These are phyloP conservation scores for Atractosteus spatula DNA, from an alignment of 2,113 vertebrate genomes.

Conservation along the genomic window DNA sequence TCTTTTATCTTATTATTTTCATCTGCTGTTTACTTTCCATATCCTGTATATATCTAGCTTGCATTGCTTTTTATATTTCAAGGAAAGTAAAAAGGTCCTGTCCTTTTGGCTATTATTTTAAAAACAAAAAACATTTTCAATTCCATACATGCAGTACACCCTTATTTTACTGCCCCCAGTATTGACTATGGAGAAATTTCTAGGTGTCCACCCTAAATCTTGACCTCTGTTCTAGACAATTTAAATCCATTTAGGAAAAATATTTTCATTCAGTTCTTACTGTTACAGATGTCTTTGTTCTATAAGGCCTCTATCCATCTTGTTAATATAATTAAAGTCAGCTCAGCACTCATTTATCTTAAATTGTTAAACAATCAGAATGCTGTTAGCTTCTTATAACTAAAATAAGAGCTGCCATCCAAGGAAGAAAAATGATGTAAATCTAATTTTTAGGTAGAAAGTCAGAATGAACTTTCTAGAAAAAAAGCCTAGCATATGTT, in stretches of 20 bases:
- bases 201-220: no score
- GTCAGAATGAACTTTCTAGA: neutral
- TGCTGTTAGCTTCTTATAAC: conserved; percentile 15
- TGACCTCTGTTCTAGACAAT: neutral
- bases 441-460: conserved; percentile 8
- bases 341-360: conserved; percentile 21
- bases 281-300: conserved; percentile 17
- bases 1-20: no score
- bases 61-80: no score
- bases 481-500: neutral
- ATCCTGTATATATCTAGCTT: no score
- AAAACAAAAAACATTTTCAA: no score
- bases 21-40: no score
- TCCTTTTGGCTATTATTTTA: no score
- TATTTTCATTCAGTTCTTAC: neutral
- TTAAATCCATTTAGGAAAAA: neutral
- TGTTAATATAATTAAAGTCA: conserved; percentile 20
- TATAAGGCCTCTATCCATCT: conserved; percentile 5
- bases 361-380: conserved; percentile 18
- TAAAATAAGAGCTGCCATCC: neutral
- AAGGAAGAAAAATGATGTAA: conserved; percentile 8
- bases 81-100: no score
- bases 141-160: no score
- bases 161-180: no score
- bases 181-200: no score